phyloP scores from a whole-genome alignment of 2,888 invertebrate genomes.

The Galerucella calmariensis region DNA sequence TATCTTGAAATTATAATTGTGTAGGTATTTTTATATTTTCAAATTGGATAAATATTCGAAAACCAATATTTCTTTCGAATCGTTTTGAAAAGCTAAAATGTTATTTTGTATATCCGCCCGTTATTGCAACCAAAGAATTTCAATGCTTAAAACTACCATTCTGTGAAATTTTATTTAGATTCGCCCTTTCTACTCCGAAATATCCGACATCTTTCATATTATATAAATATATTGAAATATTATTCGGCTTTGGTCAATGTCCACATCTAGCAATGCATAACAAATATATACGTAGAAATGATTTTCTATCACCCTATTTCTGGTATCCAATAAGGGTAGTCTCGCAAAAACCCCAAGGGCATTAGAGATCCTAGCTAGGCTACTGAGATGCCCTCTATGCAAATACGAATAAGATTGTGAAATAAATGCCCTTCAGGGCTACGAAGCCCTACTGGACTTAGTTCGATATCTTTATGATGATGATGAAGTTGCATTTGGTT shows the following conservation, averaged over 20 bases:
- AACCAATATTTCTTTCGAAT: neutral
- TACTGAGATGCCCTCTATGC: slow-evolving; percentile 54
- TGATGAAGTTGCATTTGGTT: slow-evolving; percentile 52
- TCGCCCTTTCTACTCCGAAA: slow-evolving; percentile 44
- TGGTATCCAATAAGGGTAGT: slow-evolving; percentile 55
- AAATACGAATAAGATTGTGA: slow-evolving; percentile 59
- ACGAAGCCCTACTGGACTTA: slow-evolving; percentile 43
- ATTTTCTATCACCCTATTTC: slow-evolving; percentile 62
- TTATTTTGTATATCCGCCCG: slow-evolving; percentile 30
- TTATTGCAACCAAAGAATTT: slow-evolving; percentile 52
- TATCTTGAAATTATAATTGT: too few species aligned
- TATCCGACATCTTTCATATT: slow-evolving; percentile 40
- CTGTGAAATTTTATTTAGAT: slow-evolving; percentile 60
- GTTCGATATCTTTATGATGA: slow-evolving; percentile 56
- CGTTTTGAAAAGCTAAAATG: slow-evolving; percentile 2
- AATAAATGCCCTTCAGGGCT: slow-evolving; percentile 46
- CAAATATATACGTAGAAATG: slow-evolving; percentile 61
- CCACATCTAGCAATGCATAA: slow-evolving; percentile 65
- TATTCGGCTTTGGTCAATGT: slow-evolving; percentile 62
- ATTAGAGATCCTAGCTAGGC: slow-evolving; percentile 52
- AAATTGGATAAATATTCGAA: neutral
- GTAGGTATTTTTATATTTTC: too few species aligned
- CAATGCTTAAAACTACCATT: slow-evolving; percentile 54
- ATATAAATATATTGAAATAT: slow-evolving; percentile 64
- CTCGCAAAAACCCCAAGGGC: slow-evolving; percentile 52